Evolutionary conservation across 2,113 vertebrate species (phyloP), one percentile per base, ranked within the genome.

Genomic region (Sisor rabdophorus): DNA sequence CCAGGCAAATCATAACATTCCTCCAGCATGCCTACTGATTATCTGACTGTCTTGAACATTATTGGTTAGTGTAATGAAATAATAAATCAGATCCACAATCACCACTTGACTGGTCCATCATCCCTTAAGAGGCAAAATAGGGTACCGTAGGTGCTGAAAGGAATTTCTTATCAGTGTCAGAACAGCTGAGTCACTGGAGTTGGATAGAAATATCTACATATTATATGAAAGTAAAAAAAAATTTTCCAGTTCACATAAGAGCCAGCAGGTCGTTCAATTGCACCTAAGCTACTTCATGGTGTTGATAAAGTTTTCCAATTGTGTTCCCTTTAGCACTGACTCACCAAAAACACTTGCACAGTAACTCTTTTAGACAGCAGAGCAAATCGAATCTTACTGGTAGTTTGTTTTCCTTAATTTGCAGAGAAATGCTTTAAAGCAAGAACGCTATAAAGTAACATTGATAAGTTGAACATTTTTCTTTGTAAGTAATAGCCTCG

Each of bases 241-340:
- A 67, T 20, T n/a, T n/a, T n/a, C 20, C n/a, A n/a, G 3, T 24
- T 54, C 3, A n/a, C 17, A n/a, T 75, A 48, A 64, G 72, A 40
- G 19, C 4, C 55, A 60, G 55, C 55, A 59, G 40, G 40, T 73
- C n/a, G 59, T 58, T 59, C 11, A 36, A 73, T 11, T 60, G 71
- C 71, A 75, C 59, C 60, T 53, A 60, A 30, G 48, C 36, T 73
- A 72, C 54, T 50, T 63, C 4, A 36, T 4, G 1, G 19, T 52
- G n/a, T 61, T 48, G 20, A 19, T 74, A 4, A 61, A n/a, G 58
- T 48, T 60, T 73, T 64, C 11, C 28, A 36, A 20, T 20, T 54
- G 55, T 28, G 22, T 28, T 40, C 56, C 8, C 26, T 59, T 47
- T 48, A 47, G 47, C 32, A 52, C 73, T 22, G 44, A 30, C 48